These are phyloP conservation scores for Anoplius nigerrimus DNA, from an alignment of 2,888 invertebrate genomes.

Conservation along the genomic window DNA sequence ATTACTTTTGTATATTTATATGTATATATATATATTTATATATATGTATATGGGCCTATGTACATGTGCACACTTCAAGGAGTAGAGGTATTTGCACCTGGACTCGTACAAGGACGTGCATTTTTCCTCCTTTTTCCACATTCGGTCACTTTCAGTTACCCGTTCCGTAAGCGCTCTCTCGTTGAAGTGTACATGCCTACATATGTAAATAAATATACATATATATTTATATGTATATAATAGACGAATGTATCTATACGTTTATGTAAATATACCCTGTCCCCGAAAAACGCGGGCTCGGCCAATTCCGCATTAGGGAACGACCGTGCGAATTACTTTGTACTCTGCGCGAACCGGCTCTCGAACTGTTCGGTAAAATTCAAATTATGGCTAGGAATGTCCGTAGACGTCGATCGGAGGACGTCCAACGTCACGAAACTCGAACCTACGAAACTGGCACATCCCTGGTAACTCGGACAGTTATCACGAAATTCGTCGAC, in stretches of 20 bases:
- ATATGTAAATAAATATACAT: slow-evolving; percentile 22
- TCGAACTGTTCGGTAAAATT: too few species aligned
- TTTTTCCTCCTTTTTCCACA: too few species aligned
- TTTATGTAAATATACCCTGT: slow-evolving; percentile 42
- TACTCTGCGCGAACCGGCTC: too few species aligned
- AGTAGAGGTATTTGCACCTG: not conserved
- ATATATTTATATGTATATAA: slow-evolving; percentile 19
- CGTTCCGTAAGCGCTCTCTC: too few species aligned
- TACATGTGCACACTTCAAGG: not conserved
- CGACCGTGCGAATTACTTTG: too few species aligned
- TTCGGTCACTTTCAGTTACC: too few species aligned
- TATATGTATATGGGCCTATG: not conserved
- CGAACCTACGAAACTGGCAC: not conserved
- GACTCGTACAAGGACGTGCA: not conserved
- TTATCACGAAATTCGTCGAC: not conserved
- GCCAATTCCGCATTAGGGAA: too few species aligned
- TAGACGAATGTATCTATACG: too few species aligned
- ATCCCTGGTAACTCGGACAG: not conserved
- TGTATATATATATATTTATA: not conserved
- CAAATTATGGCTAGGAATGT: too few species aligned
- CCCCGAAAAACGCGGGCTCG: slow-evolving; percentile 26
- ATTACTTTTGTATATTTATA: slow-evolving; percentile 37
- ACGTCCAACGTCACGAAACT: too few species aligned
- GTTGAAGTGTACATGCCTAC: too few species aligned
- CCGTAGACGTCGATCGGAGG: too few species aligned